These are phyloP conservation scores for Vireo griseus DNA, from an alignment of 2,797 vertebrate genomes.

Conservation along the genomic window DNA sequence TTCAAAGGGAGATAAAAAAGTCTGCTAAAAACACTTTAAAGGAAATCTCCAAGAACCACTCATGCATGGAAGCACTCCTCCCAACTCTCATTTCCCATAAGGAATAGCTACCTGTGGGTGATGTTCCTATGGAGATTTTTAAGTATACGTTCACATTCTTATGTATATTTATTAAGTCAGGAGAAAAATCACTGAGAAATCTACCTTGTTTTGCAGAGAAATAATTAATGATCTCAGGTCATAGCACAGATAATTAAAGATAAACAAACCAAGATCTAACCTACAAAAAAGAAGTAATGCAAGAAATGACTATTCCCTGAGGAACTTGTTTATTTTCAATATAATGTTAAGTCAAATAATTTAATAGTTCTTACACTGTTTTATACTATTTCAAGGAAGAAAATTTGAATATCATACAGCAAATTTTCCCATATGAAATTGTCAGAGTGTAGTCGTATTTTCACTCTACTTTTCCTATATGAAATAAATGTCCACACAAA, in stretches of 20 bases:
- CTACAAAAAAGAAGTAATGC: neutral
- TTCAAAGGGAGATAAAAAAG: neutral
- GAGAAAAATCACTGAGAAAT: neutral
- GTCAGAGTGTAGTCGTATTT: neutral
- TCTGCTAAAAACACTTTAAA: neutral
- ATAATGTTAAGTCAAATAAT: neutral
- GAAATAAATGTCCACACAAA: neutral
- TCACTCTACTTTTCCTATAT: neutral
- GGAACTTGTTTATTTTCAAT: neutral
- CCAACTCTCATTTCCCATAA: neutral
- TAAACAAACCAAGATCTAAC: neutral
- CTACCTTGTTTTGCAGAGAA: neutral
- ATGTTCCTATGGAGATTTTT: neutral
- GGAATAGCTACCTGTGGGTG: neutral
- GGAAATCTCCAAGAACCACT: neutral
- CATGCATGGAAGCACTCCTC: neutral
- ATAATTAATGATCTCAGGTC: neutral
- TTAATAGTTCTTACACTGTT: neutral
- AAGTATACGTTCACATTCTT: neutral
- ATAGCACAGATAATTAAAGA: slow-evolving; percentile 8
- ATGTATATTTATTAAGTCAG: neutral
- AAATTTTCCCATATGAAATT: neutral
- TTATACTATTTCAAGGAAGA: neutral
- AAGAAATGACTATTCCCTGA: neutral
- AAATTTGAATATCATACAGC: neutral